Percentiles rank a stretch among this genome's conserved stretches.
phyloP scores from a whole-genome alignment of 2,888 invertebrate genomes.

The Penaeus monodon region DNA sequence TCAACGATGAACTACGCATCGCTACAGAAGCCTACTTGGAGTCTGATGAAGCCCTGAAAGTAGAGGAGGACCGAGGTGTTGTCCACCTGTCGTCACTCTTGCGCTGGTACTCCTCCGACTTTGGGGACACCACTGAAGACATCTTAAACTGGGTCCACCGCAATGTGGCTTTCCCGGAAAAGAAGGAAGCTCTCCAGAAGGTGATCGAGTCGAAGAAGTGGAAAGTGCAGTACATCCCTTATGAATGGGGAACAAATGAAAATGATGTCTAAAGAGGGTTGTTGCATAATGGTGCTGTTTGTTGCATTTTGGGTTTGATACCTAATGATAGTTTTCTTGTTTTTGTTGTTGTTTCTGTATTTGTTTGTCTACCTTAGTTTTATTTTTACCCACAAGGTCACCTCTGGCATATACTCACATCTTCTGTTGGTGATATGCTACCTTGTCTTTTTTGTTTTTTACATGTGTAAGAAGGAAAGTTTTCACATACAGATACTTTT shows the following conservation, averaged over 20 bases:
- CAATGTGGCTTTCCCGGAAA: constrained; percentile 36
- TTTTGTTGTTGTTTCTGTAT: too few relatives aligned
- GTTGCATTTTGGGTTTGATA: too few relatives aligned
- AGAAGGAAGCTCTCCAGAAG: constrained; percentile 49
- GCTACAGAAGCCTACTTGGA: constrained; percentile 67
- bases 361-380: too few relatives aligned
- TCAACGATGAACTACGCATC: constrained; percentile 49
- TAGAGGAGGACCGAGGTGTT: constrained; percentile 67
- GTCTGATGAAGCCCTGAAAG: constrained; percentile 69
- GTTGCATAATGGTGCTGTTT: too few relatives aligned
- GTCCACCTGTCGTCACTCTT: constrained; percentile 70
- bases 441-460: too few relatives aligned
- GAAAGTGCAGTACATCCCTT: constrained; percentile 61
- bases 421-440: too few relatives aligned
- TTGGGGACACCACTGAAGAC: constrained; percentile 68
- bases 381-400: too few relatives aligned
- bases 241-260: constrained; percentile 64
- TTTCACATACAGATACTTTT: too few relatives aligned
- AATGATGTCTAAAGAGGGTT: not conserved
- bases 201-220: constrained; percentile 30
- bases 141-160: constrained; percentile 63
- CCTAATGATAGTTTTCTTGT: too few relatives aligned
- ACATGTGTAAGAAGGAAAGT: too few relatives aligned
- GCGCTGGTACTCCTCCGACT: constrained; percentile 72
- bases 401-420: too few relatives aligned